Percentiles rank a stretch among this genome's conserved stretches.
phyloP scores from a whole-genome alignment of 2,888 invertebrate genomes.

The Parelbella ahira region DNA sequence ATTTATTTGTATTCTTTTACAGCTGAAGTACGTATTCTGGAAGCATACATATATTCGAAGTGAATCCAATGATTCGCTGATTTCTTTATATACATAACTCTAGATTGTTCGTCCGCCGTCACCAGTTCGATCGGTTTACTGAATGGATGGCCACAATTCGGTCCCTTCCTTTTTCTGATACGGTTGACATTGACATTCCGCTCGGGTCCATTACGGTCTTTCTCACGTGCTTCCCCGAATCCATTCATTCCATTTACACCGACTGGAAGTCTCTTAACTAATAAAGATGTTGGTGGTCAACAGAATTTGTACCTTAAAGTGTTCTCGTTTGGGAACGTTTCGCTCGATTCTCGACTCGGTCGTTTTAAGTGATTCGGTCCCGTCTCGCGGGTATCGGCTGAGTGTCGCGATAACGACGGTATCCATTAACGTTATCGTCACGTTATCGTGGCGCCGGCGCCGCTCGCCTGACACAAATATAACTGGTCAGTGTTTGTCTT shows the following conservation, averaged over 20 bases:
- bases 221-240: slow-evolving; percentile 69
- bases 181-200: slow-evolving; percentile 65
- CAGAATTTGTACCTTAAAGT: slow-evolving; percentile 45
- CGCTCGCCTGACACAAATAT: slow-evolving; percentile 48
- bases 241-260: slow-evolving; percentile 63
- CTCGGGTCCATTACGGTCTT: slow-evolving; percentile 56
- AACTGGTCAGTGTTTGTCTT: slow-evolving; percentile 54
- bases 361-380: slow-evolving; percentile 38
- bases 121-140: slow-evolving; percentile 26
- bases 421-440: slow-evolving; percentile 74
- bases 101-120: no score
- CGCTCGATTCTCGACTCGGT: slow-evolving; percentile 30
- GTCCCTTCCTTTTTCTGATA: slow-evolving; percentile 53
- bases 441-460: slow-evolving; percentile 75
- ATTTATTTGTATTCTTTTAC: no score
- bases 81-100: slow-evolving; percentile 33
- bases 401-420: slow-evolving; percentile 61
- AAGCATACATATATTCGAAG: no score
- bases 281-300: slow-evolving; percentile 21
- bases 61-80: slow-evolving; percentile 22
- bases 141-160: slow-evolving; percentile 46
- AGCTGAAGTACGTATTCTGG: no score
- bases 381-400: slow-evolving; percentile 46
- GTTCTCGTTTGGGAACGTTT: slow-evolving; percentile 28
- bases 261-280: slow-evolving; percentile 27